Base-by-base conservation (phyloP, 1,140 invertebrate species). In the Tribolium madens region DNA sequence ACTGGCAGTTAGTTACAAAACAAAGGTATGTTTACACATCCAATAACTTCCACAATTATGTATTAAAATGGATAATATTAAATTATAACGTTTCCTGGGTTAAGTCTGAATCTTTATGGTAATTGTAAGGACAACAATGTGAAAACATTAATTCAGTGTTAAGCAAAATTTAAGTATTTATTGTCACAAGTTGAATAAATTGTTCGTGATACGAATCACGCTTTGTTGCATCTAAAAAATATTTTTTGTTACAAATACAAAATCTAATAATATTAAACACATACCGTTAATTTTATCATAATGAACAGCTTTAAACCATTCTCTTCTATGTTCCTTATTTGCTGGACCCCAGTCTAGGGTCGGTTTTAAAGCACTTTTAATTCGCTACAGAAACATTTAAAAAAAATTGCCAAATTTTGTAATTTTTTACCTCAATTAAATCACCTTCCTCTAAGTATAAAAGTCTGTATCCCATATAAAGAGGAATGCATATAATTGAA, bases 401-500 rank as follows among this genome's bases (percentile, higher is more conserved):
- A 10, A 42, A 4, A 42, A 42, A 7, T 42, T 26, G 10, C 18
- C 17, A 47, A 71, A 15, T 15, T 5, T 26, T 21, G 1, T 0
- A 17, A 47, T 4, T 10, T 9, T 26, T 72, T 76, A 80, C 79
- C 10, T 75, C 70, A 42, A 75, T 5, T 13, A 78, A 68, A 47
- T 78, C 77, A 4, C 79, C 79, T 36, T 75, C 47, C 73, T 77
- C 75, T n/a, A 70, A 1, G 42, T 79, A 80, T 15, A 78, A 53
- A 17, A 80, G 68, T 36, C 75, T 69, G 26, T 80, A 80, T 7
- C 77, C 77, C 75, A 80, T 80, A 79, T 89, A 90, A 69, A 86
- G 79, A 2, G 90, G 91, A 31, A 92, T 89, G 70, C 87, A 89
- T 1, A 89, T 47, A 81, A 91, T 87, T 17, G 91, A 91, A 15